Evolutionary conservation across 2,797 vertebrate species (phyloP).

Genomic region (Amazona finschi): DNA sequence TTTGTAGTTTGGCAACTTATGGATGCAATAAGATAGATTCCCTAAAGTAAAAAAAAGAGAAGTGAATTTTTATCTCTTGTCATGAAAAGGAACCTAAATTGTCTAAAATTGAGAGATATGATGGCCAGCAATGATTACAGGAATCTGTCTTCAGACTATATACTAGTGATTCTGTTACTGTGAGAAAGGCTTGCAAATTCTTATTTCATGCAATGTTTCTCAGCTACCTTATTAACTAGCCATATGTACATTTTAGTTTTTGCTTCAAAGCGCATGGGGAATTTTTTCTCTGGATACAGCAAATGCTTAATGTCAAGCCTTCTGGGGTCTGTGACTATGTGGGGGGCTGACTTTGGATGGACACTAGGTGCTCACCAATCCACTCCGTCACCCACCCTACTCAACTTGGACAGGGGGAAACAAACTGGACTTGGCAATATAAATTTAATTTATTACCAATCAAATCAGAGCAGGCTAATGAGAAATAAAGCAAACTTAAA

Average conservation of each 20-base stretch:
- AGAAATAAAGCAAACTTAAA: not conserved
- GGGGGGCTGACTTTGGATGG: not conserved
- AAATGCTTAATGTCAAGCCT: not conserved
- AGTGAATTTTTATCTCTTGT: not conserved
- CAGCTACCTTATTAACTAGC: not conserved
- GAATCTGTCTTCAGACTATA: not conserved
- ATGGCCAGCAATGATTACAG: not conserved
- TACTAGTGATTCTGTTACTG: not conserved
- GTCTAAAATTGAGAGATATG: not conserved
- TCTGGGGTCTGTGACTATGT: not conserved
- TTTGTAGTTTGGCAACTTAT: not conserved
- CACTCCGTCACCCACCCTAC: not conserved
- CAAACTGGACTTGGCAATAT: not conserved
- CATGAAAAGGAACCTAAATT: not conserved
- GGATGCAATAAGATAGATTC: not conserved
- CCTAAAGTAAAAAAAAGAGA: not conserved
- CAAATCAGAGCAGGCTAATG: not conserved
- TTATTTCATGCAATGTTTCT: not conserved
- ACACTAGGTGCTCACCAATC: not conserved
- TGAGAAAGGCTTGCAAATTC: not conserved
- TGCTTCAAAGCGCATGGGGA: not conserved
- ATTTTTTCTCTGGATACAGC: not conserved
- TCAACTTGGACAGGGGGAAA: not conserved
- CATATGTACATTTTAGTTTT: not conserved
- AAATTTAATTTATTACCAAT: not conserved